A percentile compares a stretch with the other conserved stretches of the same genome.
Conservation (phyloP, 2,888 invertebrate species). For the Polyommatus iphigenia region DNA sequence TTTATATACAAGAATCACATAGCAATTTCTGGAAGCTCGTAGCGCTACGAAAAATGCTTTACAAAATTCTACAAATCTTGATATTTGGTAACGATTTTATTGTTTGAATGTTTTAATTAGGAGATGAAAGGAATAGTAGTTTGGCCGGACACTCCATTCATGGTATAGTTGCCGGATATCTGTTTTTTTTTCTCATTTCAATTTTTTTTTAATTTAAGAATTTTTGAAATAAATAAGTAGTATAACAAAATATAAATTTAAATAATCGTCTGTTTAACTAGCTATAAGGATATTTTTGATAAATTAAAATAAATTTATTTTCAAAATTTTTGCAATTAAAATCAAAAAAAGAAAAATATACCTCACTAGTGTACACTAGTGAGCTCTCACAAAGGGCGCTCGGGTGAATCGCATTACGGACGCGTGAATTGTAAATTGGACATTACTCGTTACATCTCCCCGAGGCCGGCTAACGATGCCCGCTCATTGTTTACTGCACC, state of each 20-base stretch:
- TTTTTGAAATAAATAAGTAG: too few relatives aligned
- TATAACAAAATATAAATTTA: neutral
- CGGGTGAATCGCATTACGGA: constrained; percentile 75
- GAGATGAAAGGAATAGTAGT: too few relatives aligned
- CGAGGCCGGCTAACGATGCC: constrained; percentile 42
- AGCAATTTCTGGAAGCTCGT: neutral
- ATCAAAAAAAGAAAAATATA: neutral
- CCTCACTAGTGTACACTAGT: neutral
- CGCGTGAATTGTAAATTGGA: constrained; percentile 79
- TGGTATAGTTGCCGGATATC: too few relatives aligned
- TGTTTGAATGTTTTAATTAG: too few relatives aligned
- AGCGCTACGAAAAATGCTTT: neutral
- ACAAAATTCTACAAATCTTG: neutral
- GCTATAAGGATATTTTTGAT: too few relatives aligned
- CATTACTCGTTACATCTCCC: constrained; percentile 73
- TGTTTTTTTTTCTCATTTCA: too few relatives aligned
- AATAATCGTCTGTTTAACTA: too few relatives aligned
- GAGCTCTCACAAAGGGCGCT: constrained; percentile 67
- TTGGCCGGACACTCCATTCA: too few relatives aligned
- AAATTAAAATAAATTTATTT: neutral
- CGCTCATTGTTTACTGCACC: constrained; percentile 23
- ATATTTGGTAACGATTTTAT: neutral
- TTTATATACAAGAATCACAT: neutral
- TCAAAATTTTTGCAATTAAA: neutral
- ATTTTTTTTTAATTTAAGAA: too few relatives aligned